Evolutionary conservation across 2,797 vertebrate species (phyloP).

Genomic region (Sebastes steindachneri): DNA sequence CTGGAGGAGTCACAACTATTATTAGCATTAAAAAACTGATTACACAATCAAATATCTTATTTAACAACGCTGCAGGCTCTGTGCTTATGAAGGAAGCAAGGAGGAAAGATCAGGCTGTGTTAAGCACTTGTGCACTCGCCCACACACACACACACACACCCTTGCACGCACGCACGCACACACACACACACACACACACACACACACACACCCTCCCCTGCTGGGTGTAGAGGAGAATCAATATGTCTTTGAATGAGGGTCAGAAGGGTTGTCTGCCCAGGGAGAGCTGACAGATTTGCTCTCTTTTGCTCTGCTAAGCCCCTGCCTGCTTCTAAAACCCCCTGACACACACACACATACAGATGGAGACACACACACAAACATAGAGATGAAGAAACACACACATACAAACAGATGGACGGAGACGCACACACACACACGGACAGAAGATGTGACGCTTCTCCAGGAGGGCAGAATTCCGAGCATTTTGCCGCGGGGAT

Average conservation of each 20-base stretch:
- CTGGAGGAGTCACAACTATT: constrained; percentile 3
- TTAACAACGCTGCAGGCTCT: constrained; percentile 36
- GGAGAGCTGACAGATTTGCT: constrained; percentile 90
- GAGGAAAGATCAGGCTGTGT: constrained; percentile 70
- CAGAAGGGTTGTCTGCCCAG: constrained; percentile 87
- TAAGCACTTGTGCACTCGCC: constrained; percentile 61
- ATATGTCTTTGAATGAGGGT: constrained; percentile 91
- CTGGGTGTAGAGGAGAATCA: constrained; percentile 87
- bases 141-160: constrained; percentile 27
- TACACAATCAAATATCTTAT: constrained; percentile 32
- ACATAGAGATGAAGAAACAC: constrained; percentile 39
- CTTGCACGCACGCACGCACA: neutral
- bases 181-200: constrained; percentile 27
- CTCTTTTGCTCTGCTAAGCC: constrained; percentile 87
- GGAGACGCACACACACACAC: neutral
- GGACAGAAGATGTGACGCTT: constrained; percentile 57
- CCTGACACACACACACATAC: constrained; percentile 49
- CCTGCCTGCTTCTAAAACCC: constrained; percentile 76
- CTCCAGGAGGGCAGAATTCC: constrained; percentile 79
- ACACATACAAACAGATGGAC: constrained; percentile 39
- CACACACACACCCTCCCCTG: constrained; percentile 71
- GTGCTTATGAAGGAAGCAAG: constrained; percentile 52
- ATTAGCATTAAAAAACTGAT: constrained; percentile 32
- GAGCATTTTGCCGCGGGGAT: constrained; percentile 83
- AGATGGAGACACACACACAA: constrained; percentile 36